Conservation (phyloP, 2,113 vertebrate species). For the Phoxinus phoxinus region DNA sequence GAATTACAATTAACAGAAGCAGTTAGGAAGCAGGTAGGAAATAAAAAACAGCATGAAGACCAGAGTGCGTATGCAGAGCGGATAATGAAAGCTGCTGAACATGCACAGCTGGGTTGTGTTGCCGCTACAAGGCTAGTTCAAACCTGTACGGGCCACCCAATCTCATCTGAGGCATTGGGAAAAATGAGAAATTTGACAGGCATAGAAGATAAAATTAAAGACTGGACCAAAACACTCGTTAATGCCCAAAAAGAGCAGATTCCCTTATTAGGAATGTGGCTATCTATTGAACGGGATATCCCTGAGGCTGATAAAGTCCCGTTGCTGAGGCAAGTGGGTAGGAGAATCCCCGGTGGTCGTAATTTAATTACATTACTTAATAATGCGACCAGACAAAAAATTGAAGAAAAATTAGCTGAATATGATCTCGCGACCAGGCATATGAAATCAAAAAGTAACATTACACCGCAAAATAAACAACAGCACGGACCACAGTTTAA, state of each 20-base stretch:
- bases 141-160: background rate
- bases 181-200: background rate
- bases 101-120: background rate
- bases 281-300: too few species aligned
- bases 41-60: background rate
- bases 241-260: background rate
- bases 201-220: background rate
- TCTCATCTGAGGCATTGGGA: background rate
- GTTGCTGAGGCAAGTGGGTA: too few species aligned
- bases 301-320: too few species aligned
- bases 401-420: too few species aligned
- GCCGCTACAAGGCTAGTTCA: background rate
- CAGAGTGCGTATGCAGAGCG: background rate
- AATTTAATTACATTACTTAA: too few species aligned
- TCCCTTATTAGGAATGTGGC: background rate
- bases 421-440: too few species aligned
- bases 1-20: background rate
- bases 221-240: too few species aligned
- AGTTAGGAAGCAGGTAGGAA: background rate
- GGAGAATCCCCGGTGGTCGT: too few species aligned
- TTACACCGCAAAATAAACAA: too few species aligned
- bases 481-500: too few species aligned
- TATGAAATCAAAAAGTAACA: too few species aligned
- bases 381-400: too few species aligned
- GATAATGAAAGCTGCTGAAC: background rate